phyloP scores from a whole-genome alignment of 2,888 invertebrate species.

The Crocallis elinguaria region DNA sequence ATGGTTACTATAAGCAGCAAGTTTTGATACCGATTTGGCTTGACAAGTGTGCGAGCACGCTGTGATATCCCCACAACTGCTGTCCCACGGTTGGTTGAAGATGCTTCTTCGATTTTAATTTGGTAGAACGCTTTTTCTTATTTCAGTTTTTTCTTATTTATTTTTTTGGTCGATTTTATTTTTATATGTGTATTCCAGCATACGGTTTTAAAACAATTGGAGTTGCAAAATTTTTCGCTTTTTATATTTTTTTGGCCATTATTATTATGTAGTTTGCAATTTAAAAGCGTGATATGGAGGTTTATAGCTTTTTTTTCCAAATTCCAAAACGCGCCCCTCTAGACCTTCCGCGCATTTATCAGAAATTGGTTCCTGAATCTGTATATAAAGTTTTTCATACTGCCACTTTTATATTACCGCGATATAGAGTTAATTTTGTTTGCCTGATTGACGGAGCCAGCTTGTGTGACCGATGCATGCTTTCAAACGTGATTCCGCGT shows the following conservation, averaged over 20 bases:
- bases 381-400: conserved; percentile 48
- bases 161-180: conserved; percentile 56
- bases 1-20: conserved; percentile 3
- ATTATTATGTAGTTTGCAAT: conserved; percentile 67
- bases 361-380: conserved; percentile 63
- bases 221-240: conserved; percentile 71
- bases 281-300: conserved; percentile 55
- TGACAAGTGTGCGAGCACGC: conserved; percentile 20
- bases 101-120: conserved; percentile 68
- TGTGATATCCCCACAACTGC: too few relatives aligned
- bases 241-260: conserved; percentile 64
- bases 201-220: conserved; percentile 66
- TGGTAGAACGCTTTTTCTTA: conserved; percentile 78
- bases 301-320: conserved; percentile 66
- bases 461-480: conserved; percentile 69
- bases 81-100: conserved; percentile 53
- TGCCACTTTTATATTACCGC: conserved; percentile 48
- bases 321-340: conserved; percentile 60
- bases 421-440: conserved; percentile 67
- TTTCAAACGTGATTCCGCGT: conserved; percentile 28
- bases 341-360: conserved; percentile 79
- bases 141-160: conserved; percentile 58
- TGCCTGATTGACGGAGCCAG: conserved; percentile 57
- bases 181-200: conserved; percentile 77
- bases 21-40: conserved; percentile 17